Conservation (phyloP, 2,797 vertebrate genomes). For the Falco berigora region DNA sequence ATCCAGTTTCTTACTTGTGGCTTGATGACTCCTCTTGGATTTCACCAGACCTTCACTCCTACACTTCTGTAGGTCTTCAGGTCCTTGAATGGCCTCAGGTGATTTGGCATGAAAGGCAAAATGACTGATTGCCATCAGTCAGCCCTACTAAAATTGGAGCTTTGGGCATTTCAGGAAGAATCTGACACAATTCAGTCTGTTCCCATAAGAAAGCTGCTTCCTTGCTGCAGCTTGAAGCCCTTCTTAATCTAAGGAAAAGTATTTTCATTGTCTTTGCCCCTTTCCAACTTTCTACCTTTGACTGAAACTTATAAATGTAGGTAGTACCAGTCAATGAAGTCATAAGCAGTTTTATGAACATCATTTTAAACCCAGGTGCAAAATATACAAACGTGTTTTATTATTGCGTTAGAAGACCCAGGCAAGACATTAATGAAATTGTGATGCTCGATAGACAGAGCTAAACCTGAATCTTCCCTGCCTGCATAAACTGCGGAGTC, state of each 20-base stretch:
- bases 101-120: neutral
- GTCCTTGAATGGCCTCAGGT: neutral
- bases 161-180: neutral
- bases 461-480: neutral
- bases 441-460: neutral
- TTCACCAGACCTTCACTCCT: neutral
- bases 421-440: neutral
- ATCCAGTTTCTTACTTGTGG: neutral
- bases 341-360: neutral
- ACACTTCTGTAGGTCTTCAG: neutral
- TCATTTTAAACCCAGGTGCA: neutral
- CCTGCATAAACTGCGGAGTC: neutral
- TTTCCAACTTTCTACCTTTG: neutral
- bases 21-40: neutral
- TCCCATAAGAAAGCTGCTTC: neutral
- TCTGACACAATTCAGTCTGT: neutral
- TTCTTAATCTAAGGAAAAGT: neutral
- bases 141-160: neutral
- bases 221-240: neutral
- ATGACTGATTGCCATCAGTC: neutral
- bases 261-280: neutral
- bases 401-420: neutral
- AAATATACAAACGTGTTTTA: neutral
- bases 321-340: neutral
- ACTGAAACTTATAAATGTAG: neutral